Conservation (phyloP, 2,797 vertebrate genomes). For the Tauraco hartlaubi region DNA sequence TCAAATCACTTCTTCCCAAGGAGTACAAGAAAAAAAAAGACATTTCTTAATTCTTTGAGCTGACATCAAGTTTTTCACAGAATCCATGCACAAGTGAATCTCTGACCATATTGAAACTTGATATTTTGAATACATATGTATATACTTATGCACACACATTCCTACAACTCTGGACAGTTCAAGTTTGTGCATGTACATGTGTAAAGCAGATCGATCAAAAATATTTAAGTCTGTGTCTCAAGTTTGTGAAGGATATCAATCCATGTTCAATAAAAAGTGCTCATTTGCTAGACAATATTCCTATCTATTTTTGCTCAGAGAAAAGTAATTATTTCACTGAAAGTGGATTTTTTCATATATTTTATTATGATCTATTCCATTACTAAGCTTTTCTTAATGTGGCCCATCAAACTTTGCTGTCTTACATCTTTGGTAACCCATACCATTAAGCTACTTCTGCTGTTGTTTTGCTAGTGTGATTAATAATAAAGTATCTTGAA, state of each 20-base stretch:
- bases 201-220: background rate
- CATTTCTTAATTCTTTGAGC: background rate
- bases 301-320: background rate
- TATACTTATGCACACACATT: background rate
- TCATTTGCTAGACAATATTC: background rate
- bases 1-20: background rate
- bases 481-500: background rate
- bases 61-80: background rate
- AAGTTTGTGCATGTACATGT: accelerated
- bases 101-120: accelerated
- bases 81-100: background rate
- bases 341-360: accelerated
- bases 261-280: background rate
- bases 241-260: background rate
- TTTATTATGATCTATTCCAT: background rate
- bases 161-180: background rate
- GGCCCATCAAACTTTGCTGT: background rate
- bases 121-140: background rate
- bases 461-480: background rate
- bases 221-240: background rate
- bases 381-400: background rate
- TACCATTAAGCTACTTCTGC: background rate
- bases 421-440: background rate
- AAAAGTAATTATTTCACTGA: background rate
- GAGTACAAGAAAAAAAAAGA: background rate